A percentile compares a stretch with the other conserved stretches of the same genome.
Evolutionary conservation across 2,888 invertebrate genomes (phyloP).

Genomic region (Hemistola chrysoprasaria): DNA sequence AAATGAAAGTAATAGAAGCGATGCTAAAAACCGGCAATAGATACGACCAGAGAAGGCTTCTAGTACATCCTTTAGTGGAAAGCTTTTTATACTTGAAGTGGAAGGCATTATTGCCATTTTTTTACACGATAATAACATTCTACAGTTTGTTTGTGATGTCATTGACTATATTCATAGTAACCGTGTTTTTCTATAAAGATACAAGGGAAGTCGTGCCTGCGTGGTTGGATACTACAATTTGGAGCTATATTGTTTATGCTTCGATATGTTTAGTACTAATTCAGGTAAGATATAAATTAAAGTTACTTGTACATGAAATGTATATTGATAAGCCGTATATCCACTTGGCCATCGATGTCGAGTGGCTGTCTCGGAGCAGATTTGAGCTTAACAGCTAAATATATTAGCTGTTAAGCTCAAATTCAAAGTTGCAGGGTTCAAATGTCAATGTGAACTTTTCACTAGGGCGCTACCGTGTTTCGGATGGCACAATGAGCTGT

Average conservation of each 20-base stretch:
- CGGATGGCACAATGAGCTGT: no score
- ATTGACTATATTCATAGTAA: conserved; percentile 70
- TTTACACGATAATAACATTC: conserved; percentile 73
- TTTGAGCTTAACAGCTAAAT: no score
- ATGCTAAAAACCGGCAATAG: conserved; percentile 78
- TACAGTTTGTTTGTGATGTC: conserved; percentile 75
- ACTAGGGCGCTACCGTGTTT: no score
- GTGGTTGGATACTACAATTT: conserved; percentile 52
- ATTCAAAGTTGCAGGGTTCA: no score
- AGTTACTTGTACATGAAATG: no score
- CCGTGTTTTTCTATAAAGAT: conserved; percentile 72
- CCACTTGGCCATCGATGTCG: no score
- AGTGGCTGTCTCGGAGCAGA: no score
- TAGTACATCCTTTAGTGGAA: conserved; percentile 81
- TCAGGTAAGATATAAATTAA: conserved; percentile 51
- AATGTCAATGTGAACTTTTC: no score
- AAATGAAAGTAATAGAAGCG: conserved; percentile 81
- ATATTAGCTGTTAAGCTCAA: no score
- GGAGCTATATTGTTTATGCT: conserved; percentile 63
- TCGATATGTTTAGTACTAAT: conserved; percentile 60
- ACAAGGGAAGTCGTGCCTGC: conserved; percentile 47
- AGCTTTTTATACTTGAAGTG: conserved; percentile 82
- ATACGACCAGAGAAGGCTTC: conserved; percentile 65
- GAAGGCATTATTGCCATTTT: conserved; percentile 78
- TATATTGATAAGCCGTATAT: no score